Conservation (phyloP, 2,797 vertebrate genomes). For the Craterocephalus amniculus region DNA sequence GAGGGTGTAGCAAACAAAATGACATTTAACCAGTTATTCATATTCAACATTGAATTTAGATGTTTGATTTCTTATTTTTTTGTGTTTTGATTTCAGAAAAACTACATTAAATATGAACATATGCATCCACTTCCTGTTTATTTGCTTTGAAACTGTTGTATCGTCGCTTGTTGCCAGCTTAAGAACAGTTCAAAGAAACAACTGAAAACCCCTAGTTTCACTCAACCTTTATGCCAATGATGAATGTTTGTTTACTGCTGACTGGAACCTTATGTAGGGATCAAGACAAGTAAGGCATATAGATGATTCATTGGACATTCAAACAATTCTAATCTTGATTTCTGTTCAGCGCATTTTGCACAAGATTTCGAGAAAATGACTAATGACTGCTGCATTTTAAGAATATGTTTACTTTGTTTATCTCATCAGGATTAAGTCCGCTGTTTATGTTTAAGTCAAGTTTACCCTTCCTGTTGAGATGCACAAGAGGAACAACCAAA, state of each 20-base stretch:
- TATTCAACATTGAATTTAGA: neutral
- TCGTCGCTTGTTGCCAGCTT: neutral
- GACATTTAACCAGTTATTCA: neutral
- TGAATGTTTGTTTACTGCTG: neutral
- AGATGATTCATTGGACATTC: neutral
- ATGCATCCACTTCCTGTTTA: neutral
- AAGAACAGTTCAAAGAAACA: neutral
- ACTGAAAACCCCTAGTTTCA: neutral
- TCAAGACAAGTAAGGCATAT: neutral
- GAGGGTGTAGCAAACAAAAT: neutral
- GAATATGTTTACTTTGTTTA: neutral
- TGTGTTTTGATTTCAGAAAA: neutral
- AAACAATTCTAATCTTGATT: neutral
- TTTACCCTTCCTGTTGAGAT: constrained; percentile 1
- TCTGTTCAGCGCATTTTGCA: neutral
- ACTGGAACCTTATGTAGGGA: constrained; percentile 1
- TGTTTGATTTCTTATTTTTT: neutral
- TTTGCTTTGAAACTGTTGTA: neutral
- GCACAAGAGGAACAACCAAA: constrained; percentile 13
- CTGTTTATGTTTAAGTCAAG: neutral
- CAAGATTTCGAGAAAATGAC: neutral
- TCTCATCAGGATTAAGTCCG: neutral
- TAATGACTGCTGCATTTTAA: neutral
- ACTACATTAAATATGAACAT: neutral
- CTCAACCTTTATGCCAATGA: neutral